Evolutionary conservation across 2,113 vertebrate species (phyloP).

Genomic region (Martes martes): DNA sequence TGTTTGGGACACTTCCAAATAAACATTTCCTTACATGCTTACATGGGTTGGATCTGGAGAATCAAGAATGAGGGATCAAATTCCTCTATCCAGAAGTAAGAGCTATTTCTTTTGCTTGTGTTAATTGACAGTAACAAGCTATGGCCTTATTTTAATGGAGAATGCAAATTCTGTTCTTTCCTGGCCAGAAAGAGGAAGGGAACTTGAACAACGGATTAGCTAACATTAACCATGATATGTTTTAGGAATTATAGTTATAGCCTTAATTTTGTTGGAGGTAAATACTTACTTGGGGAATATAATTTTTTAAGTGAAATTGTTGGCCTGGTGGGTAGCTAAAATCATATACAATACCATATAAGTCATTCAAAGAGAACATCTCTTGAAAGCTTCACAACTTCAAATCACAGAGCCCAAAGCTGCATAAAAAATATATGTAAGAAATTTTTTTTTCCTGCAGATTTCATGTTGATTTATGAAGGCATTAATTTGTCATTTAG

Average conservation of each 20-base stretch:
- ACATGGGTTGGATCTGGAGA: background rate
- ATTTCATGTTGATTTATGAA: constrained; percentile 78
- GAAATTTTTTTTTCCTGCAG: constrained; percentile 33
- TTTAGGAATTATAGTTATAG: background rate
- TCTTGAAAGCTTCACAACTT: constrained; percentile 52
- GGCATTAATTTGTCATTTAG: constrained; percentile 79
- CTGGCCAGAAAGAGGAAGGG: background rate
- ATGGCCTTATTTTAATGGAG: background rate
- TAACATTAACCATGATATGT: background rate
- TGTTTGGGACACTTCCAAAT: background rate
- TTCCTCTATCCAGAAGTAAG: background rate
- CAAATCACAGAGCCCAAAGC: background rate
- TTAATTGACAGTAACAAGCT: background rate
- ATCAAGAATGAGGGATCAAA: background rate
- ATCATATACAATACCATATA: background rate
- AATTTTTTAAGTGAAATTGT: background rate
- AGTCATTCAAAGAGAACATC: background rate
- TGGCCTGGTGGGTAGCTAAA: background rate
- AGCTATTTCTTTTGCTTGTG: background rate
- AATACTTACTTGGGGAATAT: fast-evolving
- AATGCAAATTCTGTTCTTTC: background rate
- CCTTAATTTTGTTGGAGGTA: background rate
- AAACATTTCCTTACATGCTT: background rate
- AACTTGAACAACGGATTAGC: background rate
- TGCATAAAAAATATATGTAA: constrained; percentile 52